Conservation (phyloP, 2,797 vertebrate species). For the Enteromius paludinosus region DNA sequence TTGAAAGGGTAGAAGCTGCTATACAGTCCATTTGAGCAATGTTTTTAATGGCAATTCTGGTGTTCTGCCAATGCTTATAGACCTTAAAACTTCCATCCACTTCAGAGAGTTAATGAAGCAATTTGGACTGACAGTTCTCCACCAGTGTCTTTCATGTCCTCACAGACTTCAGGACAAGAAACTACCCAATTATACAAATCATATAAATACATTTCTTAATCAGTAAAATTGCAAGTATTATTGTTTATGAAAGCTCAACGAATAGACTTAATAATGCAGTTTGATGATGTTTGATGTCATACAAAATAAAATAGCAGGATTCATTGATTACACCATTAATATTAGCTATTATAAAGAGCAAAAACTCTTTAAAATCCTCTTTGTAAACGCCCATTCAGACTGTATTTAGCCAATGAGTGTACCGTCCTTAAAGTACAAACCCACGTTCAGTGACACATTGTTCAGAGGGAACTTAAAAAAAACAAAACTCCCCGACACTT, state of each 20-base stretch:
- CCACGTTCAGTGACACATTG: conserved; percentile 51
- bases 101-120: conserved; percentile 36
- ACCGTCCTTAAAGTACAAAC: conserved; percentile 19
- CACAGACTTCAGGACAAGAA: neutral
- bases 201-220: neutral
- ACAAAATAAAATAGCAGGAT: neutral
- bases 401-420: conserved; percentile 1
- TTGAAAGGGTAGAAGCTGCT: conserved; percentile 28
- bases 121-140: conserved; percentile 14
- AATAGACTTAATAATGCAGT: neutral
- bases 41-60: conserved; percentile 50
- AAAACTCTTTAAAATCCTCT: conserved; percentile 12
- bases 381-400: neutral
- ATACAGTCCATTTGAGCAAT: conserved; percentile 22
- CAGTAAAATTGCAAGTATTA: neutral
- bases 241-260: neutral
- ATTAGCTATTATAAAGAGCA: neutral
- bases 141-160: neutral
- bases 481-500: conserved; percentile 13
- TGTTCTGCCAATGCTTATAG: conserved; percentile 47
- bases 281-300: neutral
- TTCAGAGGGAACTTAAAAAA: conserved; percentile 40
- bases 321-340: neutral
- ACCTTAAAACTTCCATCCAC: conserved; percentile 30
- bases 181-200: neutral